Percentiles rank a stretch among this genome's conserved stretches.
Evolutionary conservation across 2,888 invertebrate species (phyloP).

Genomic region (Trissoscelio sp.): DNA sequence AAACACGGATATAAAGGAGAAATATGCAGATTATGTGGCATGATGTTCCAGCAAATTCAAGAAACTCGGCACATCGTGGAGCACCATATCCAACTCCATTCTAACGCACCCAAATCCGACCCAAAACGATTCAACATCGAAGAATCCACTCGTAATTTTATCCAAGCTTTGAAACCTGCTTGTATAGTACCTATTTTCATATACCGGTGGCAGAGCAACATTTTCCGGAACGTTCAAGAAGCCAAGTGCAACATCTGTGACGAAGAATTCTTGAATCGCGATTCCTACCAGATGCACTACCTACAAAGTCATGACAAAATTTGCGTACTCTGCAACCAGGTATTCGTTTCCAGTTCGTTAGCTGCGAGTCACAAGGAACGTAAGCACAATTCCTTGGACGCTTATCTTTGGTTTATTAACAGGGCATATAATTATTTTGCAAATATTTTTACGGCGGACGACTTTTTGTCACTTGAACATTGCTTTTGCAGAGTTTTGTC

Average conservation of each 20-base stretch:
- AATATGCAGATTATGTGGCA: slow-evolving; percentile 72
- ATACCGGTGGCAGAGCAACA: slow-evolving; percentile 20
- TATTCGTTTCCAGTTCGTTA: slow-evolving; percentile 68
- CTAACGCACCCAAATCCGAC: neutral
- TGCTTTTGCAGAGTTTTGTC: slow-evolving; percentile 28
- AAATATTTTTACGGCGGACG: neutral
- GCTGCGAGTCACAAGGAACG: slow-evolving; percentile 73
- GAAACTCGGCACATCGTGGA: slow-evolving; percentile 73
- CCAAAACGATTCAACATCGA: slow-evolving; percentile 7
- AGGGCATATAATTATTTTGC: slow-evolving; percentile 27
- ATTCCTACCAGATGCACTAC: slow-evolving; percentile 72
- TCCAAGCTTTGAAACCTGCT: slow-evolving; percentile 18
- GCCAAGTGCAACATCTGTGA: slow-evolving; percentile 68
- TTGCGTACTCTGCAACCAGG: slow-evolving; percentile 73
- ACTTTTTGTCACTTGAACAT: neutral
- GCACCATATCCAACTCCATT: slow-evolving; percentile 64
- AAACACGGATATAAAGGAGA: slow-evolving; percentile 69
- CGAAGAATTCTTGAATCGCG: slow-evolving; percentile 61
- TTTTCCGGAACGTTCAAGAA: slow-evolving; percentile 28
- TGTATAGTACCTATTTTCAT: slow-evolving; percentile 33
- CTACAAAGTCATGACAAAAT: slow-evolving; percentile 72
- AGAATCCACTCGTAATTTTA: slow-evolving; percentile 3
- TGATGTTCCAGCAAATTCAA: slow-evolving; percentile 68
- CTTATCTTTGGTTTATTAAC: slow-evolving; percentile 73
- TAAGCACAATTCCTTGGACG: slow-evolving; percentile 71